Evolutionary conservation across 2,888 invertebrate genomes (phyloP), one percentile per base, ranked within the genome.

Genomic region (Melinaea marsaeus): DNA sequence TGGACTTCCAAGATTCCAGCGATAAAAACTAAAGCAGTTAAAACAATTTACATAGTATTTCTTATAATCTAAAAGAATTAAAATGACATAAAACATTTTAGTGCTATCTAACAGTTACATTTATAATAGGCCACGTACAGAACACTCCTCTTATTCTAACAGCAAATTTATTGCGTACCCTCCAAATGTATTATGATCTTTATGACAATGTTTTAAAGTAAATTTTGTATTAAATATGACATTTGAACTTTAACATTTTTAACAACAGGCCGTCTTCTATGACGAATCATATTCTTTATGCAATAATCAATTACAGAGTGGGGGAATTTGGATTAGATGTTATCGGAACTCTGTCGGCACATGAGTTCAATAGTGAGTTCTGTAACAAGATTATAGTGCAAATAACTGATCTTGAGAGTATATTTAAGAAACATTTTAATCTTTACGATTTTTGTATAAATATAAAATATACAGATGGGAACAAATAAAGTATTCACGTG

Each of bases 301-400:
- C 84, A 88, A 87, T 88, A 88, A 90, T 88, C 88, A 89, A 88
- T 88, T 88, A 86, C 85, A 80, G 81, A 83, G 86, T 81, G 81
- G 82, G 79, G 82, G 81, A 85, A 89, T 88, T 85, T 89, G 86
- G 85, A 88, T 86, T 84, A 88, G 89, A 90, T 90, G 70, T 75
- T 88, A 89, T 89, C 89, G 72, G 77, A 73, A 69, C 80, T 80
- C 79, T 85, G 86, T 86, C 88, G 88, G 89, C 85, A 86, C 83
- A 84, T 84, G 81, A 79, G 77, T 79, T 76, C 78, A 81, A 78
- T 85, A 85, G 85, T 84, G 85, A 81, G 78, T 74, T 75, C 76
- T 71, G 75, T 86, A 86, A 88, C 86, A 83, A 87, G 86, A 79
- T 77, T 79, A 60, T 77, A 74, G 63, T 56, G 46, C 59, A 68